Conservation (phyloP, 1,140 invertebrate species). For the Rhynchophorus ferrugineus region DNA sequence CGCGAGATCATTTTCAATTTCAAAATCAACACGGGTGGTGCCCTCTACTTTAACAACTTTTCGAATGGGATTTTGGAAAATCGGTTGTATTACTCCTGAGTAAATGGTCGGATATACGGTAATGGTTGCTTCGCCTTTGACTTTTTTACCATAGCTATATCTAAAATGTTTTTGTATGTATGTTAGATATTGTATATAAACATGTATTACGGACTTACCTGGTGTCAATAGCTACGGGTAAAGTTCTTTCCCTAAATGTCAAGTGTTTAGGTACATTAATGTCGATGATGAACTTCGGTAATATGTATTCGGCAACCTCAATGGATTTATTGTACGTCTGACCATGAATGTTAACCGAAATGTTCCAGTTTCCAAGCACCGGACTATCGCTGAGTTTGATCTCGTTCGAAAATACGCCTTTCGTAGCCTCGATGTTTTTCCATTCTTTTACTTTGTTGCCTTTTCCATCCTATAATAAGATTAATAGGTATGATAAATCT, state of each 20-base stretch:
- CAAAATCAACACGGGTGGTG: slow-evolving; percentile 65
- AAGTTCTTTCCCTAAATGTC: slow-evolving; percentile 68
- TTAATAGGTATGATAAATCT: too few species aligned
- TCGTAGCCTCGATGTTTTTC: slow-evolving; percentile 56
- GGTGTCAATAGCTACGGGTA: slow-evolving; percentile 71
- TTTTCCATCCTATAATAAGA: slow-evolving; percentile 56
- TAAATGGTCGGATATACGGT: slow-evolving; percentile 69
- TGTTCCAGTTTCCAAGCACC: slow-evolving; percentile 87
- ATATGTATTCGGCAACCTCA: slow-evolving; percentile 82
- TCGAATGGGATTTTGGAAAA: slow-evolving; percentile 55
- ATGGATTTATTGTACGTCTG: slow-evolving; percentile 65
- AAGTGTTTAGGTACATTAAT: slow-evolving; percentile 73
- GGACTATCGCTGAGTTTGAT: slow-evolving; percentile 75
- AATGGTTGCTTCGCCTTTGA: slow-evolving; percentile 69
- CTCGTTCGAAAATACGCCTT: slow-evolving; percentile 72
- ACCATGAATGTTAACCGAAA: slow-evolving; percentile 51
- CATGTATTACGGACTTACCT: slow-evolving; percentile 53
- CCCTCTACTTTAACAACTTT: slow-evolving; percentile 78
- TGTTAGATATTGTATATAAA: too few species aligned
- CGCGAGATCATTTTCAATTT: slow-evolving; percentile 60
- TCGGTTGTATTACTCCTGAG: slow-evolving; percentile 69
- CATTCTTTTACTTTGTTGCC: slow-evolving; percentile 78
- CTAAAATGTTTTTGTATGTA: slow-evolving; percentile 32
- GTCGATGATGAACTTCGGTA: slow-evolving; percentile 86
- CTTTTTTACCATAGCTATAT: slow-evolving; percentile 76